A percentile compares a stretch with the other conserved stretches of the same genome.
phyloP scores from a whole-genome alignment of 2,113 vertebrate species.

The Ovibos moschatus region DNA sequence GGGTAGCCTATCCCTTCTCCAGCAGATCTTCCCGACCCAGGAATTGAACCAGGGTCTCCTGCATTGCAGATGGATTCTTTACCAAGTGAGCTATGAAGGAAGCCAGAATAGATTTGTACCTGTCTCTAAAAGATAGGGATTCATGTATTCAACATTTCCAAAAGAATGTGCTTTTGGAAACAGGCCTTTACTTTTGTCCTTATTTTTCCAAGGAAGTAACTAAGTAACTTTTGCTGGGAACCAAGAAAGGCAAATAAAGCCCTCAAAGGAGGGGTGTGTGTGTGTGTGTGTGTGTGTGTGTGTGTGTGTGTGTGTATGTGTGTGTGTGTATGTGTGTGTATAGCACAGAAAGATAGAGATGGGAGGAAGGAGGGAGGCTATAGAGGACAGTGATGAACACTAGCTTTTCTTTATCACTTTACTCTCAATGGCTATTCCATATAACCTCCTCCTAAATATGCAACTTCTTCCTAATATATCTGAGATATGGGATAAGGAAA shows the following conservation, averaged over 20 bases:
- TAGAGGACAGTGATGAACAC: background rate
- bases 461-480: background rate
- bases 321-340: background rate
- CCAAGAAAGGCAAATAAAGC: background rate
- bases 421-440: background rate
- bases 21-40: background rate
- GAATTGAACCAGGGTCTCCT: background rate
- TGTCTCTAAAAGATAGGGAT: background rate
- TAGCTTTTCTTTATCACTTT: background rate
- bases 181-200: background rate
- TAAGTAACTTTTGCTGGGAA: background rate
- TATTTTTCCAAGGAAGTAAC: background rate
- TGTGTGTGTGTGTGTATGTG: background rate
- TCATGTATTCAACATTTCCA: background rate
- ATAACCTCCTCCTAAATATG: background rate
- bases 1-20: background rate
- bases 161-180: background rate
- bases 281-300: background rate
- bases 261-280: background rate
- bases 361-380: background rate
- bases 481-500: background rate
- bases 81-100: background rate
- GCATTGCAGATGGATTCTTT: background rate
- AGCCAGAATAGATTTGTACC: background rate
- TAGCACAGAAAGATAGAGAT: background rate